phyloP scores from a whole-genome alignment of 2,888 invertebrate genomes.

The Lasius platythorax region DNA sequence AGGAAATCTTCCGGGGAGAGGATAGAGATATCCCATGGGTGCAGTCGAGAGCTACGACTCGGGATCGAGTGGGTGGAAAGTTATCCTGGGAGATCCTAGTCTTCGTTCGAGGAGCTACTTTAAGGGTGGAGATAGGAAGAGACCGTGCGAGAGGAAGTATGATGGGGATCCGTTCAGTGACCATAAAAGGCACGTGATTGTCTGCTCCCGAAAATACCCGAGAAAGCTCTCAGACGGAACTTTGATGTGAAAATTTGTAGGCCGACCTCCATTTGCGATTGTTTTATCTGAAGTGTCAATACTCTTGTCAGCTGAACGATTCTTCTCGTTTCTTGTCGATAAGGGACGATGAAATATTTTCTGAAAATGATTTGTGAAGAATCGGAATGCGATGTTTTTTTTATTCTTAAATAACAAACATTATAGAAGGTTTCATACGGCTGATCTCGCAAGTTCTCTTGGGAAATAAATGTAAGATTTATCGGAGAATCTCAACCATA shows the following conservation, averaged over 20 bases:
- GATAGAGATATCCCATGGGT: slow-evolving; percentile 31
- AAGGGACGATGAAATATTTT: not conserved
- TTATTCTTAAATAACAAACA: not conserved
- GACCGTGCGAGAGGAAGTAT: not conserved
- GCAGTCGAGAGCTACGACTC: slow-evolving; percentile 25
- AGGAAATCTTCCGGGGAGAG: slow-evolving; percentile 10
- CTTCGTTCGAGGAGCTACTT: slow-evolving; percentile 45
- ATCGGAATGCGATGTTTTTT: not conserved
- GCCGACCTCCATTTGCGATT: not conserved
- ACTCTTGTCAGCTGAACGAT: not conserved
- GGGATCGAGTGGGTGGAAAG: slow-evolving; percentile 37
- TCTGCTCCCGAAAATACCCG: slow-evolving; percentile 8
- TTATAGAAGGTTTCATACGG: too few species aligned
- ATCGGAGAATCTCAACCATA: too few species aligned
- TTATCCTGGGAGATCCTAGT: slow-evolving; percentile 45
- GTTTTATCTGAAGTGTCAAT: slow-evolving; percentile 2
- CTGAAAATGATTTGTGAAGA: not conserved
- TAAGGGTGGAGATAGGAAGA: not conserved
- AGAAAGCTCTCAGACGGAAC: slow-evolving; percentile 26
- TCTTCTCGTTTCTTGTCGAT: not conserved
- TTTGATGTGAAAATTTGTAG: slow-evolving; percentile 13
- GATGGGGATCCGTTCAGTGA: slow-evolving; percentile 40
- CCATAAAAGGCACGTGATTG: slow-evolving; percentile 53
- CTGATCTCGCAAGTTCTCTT: not conserved
- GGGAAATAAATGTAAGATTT: not conserved